Evolutionary conservation across 2,113 vertebrate species (phyloP), one percentile per base, ranked within the genome.

Genomic region (Falco punctatus): DNA sequence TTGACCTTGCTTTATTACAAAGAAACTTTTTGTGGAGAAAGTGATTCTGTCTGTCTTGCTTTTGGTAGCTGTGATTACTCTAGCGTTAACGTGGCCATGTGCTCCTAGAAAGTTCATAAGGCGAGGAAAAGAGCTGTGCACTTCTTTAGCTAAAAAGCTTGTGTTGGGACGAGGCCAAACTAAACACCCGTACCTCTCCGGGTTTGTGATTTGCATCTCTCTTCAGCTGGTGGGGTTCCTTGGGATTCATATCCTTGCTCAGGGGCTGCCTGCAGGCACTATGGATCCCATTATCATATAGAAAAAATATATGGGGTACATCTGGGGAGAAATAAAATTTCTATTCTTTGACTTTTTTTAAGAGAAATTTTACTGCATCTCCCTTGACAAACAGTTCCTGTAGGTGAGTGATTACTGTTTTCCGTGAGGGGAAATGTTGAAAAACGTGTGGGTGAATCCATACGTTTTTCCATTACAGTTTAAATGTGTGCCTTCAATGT

Each of bases 131-230:
- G 81, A 65, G 35, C 27, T 90, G 77, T 71, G 77, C 30, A 18
- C 23, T 61, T 78, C 9, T 65, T 59, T 35, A 62, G 49, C 57
- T 77, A 54, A 67, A 94, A 71, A 67, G 83, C 67, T 94, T 96
- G 75, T 90, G 59, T 92, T 97, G 97, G 91, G 78, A 55, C 72
- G 75, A 61, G 65, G 91, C 96, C 93, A 96, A 96, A 40, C 40
- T 22, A 90, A 97, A 90, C 88, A 83, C 28, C 12, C 35, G 52
- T 52, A 27, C 80, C 62, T 70, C 32, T 57, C 78, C 3, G 16
- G 3, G 4, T 87, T 85, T 85, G 28, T 55, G 72, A 40, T 70
- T 87, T 77, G 54, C 62, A 38, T 78, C 82, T 86, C 55, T 69
- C 66, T 81, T 91, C 69, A 64, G 59, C 85, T 86, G 19, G 19